Conservation (phyloP, 2,113 vertebrate genomes). For the Gymnocephalus cernua region DNA sequence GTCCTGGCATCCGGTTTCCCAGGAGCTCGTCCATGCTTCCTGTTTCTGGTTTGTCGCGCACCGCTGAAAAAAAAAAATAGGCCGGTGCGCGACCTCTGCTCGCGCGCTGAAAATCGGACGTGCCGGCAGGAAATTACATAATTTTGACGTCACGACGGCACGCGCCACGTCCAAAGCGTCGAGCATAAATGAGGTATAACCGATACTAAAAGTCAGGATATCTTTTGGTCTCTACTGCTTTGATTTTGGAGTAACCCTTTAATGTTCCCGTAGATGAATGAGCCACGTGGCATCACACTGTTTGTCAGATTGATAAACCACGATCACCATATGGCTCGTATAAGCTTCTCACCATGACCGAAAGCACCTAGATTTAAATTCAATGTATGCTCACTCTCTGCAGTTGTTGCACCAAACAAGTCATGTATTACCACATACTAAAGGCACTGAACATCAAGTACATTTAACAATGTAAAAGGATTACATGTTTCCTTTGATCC, state of each 20-base stretch:
- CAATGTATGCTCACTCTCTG: not conserved
- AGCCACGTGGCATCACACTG: not conserved
- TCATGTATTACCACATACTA: not conserved
- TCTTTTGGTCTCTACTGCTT: not conserved
- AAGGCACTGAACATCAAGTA: not conserved
- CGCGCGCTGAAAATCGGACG: too few species aligned
- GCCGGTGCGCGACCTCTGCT: too few species aligned
- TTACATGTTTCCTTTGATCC: not conserved
- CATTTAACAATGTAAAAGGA: not conserved
- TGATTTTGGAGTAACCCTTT: not conserved
- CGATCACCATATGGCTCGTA: too few species aligned
- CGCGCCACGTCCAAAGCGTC: too few species aligned
- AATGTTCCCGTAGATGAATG: not conserved
- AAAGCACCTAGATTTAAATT: conserved; percentile 19
- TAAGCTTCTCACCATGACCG: conserved; percentile 2
- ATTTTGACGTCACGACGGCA: too few species aligned
- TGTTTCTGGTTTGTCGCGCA: too few species aligned
- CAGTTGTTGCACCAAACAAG: not conserved
- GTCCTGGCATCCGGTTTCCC: too few species aligned
- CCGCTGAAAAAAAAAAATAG: too few species aligned
- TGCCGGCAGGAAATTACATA: too few species aligned
- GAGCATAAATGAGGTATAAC: too few species aligned
- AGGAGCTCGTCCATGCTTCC: too few species aligned
- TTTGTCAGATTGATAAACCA: not conserved
- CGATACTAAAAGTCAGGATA: not conserved